Percentiles rank a stretch among this genome's conserved stretches.
These are phyloP conservation scores for Mesorhabditis belari DNA, from an alignment of 2,888 invertebrate genomes.

Conservation along the genomic window DNA sequence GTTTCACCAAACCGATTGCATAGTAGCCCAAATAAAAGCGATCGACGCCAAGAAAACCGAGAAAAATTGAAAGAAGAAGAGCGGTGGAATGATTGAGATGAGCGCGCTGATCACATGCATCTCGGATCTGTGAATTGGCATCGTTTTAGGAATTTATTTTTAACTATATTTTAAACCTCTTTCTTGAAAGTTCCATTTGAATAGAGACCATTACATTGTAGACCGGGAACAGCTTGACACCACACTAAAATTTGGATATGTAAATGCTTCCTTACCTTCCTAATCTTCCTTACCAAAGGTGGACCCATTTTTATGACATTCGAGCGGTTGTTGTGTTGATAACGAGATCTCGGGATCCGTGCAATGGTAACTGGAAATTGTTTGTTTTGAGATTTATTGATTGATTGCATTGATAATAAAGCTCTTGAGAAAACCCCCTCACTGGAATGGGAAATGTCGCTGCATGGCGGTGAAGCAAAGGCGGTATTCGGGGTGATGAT, in stretches of 20 bases:
- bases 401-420: too few relatives aligned
- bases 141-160: background rate
- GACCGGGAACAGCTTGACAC: background rate
- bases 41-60: constrained; percentile 96
- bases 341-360: background rate
- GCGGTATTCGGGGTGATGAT: too few relatives aligned
- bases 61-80: constrained; percentile 82
- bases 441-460: too few relatives aligned
- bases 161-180: background rate
- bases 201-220: background rate
- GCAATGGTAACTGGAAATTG: background rate
- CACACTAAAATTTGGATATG: background rate
- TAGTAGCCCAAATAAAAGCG: constrained; percentile 97
- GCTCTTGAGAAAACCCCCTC: too few relatives aligned
- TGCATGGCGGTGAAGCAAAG: too few relatives aligned
- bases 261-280: background rate
- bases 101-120: constrained; percentile 25
- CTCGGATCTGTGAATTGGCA: constrained; percentile 19
- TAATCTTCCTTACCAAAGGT: background rate
- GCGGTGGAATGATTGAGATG: constrained; percentile 57
- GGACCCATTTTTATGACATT: background rate
- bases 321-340: background rate
- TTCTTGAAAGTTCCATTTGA: background rate
- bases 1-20: constrained; percentile 67
- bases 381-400: too few relatives aligned